A percentile compares a stretch with the other conserved stretches of the same genome.
Evolutionary conservation across 1,140 invertebrate species (phyloP).

Genomic region (Aphelenchoides besseyi): DNA sequence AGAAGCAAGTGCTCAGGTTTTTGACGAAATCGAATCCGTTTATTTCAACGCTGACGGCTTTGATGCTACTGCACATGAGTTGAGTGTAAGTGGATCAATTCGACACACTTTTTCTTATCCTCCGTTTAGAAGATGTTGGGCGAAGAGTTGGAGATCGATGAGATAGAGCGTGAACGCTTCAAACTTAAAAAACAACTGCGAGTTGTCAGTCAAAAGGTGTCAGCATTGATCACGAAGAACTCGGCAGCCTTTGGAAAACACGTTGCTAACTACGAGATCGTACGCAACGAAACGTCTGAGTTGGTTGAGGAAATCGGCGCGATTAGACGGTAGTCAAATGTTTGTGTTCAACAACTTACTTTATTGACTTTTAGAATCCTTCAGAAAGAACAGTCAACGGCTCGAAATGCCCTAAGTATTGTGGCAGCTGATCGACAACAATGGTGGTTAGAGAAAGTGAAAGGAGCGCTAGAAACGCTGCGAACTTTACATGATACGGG

Average conservation of each 20-base stretch:
- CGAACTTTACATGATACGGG: slow-evolving; percentile 38
- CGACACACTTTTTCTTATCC: not conserved
- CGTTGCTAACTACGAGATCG: slow-evolving; percentile 37
- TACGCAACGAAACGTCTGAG: slow-evolving; percentile 26
- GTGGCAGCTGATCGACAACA: slow-evolving; percentile 37
- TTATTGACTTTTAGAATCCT: slow-evolving; percentile 18
- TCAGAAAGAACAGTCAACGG: slow-evolving; percentile 1
- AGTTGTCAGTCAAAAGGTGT: slow-evolving; percentile 50
- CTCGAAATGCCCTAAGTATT: slow-evolving; percentile 23
- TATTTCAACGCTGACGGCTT: slow-evolving; percentile 44
- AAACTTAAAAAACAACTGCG: slow-evolving; percentile 46
- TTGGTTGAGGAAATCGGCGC: slow-evolving; percentile 26
- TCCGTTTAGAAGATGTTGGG: slow-evolving; percentile 33
- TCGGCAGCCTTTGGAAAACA: slow-evolving; percentile 34
- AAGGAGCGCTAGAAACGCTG: slow-evolving; percentile 24
- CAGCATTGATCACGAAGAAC: slow-evolving; percentile 42
- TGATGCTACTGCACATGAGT: slow-evolving; percentile 40
- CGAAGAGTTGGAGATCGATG: slow-evolving; percentile 43
- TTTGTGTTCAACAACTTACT: not conserved
- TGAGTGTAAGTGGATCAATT: slow-evolving; percentile 26
- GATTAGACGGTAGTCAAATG: slow-evolving; percentile 28
- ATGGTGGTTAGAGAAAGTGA: slow-evolving; percentile 22
- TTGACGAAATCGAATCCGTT: slow-evolving; percentile 44
- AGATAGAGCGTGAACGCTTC: slow-evolving; percentile 41
- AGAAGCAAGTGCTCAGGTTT: slow-evolving; percentile 38